phyloP scores from a whole-genome alignment of 2,797 vertebrate species.

The Oreochromis mossambicus region DNA sequence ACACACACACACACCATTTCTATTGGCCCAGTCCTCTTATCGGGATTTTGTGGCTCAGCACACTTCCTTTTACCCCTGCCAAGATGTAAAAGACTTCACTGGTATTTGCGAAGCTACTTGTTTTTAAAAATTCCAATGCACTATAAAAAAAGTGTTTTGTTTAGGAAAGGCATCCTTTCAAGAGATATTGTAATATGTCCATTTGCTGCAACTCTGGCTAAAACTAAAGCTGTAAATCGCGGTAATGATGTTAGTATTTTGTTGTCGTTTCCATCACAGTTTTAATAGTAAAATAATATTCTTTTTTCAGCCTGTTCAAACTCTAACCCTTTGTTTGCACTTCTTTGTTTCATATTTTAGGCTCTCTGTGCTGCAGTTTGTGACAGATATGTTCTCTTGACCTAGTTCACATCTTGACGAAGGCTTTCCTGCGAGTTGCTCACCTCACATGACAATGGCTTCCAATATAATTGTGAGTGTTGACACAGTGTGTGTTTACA shows the following conservation, averaged over 20 bases:
- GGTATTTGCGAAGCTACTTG: neutral
- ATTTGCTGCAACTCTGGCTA: neutral
- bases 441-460: constrained; percentile 77
- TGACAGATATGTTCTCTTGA: constrained; percentile 45
- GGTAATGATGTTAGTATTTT: neutral
- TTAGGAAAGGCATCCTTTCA: neutral
- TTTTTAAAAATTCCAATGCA: neutral
- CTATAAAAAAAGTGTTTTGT: neutral
- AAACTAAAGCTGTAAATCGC: neutral
- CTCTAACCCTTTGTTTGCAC: neutral
- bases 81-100: neutral
- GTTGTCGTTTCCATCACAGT: neutral
- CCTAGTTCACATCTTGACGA: neutral
- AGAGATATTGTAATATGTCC: neutral
- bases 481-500: neutral
- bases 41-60: constrained; percentile 11
- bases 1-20: neutral
- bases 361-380: constrained; percentile 28
- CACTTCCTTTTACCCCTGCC: constrained; percentile 31
- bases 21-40: neutral
- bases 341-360: constrained; percentile 21
- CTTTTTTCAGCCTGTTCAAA: neutral
- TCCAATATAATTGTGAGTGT: constrained; percentile 91
- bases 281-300: neutral
- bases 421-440: constrained; percentile 6